Conservation (phyloP, 2,888 invertebrate species). For the Andricus curvator region DNA sequence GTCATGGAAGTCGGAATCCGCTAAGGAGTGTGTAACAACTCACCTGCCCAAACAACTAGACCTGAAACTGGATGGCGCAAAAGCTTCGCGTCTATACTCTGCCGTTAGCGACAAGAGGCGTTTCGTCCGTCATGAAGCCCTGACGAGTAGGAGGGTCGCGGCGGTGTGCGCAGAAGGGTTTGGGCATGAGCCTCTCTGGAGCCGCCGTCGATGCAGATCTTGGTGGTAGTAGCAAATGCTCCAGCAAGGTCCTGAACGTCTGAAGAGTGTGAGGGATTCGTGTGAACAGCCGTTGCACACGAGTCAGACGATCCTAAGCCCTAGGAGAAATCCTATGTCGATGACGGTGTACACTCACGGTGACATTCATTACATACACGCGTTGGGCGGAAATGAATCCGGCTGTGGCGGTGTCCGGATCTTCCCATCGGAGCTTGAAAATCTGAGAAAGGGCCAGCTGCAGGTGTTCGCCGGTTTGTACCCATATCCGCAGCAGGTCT, state of each 20-base stretch:
- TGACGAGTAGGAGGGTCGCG: no score
- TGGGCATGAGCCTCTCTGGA: no score
- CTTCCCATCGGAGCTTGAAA: conserved; percentile 81
- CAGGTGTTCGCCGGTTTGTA: conserved; percentile 70
- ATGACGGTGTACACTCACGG: no score
- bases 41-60: conserved; percentile 84
- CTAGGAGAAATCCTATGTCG: no score
- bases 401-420: conserved; percentile 80
- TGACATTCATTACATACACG: conserved; percentile 66
- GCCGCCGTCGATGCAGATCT: no score
- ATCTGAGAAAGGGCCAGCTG: conserved; percentile 67
- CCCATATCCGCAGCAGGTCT: conserved; percentile 80
- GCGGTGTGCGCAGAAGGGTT: no score
- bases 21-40: conserved; percentile 79
- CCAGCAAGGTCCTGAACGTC: no score
- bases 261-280: no score
- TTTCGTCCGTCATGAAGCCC: no score
- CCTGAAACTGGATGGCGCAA: conserved; percentile 85
- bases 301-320: no score
- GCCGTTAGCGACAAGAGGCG: background rate
- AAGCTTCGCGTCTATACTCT: conserved; percentile 76
- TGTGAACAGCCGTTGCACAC: no score
- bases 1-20: conserved; percentile 86
- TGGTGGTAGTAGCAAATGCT: no score
- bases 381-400: conserved; percentile 81